phyloP scores from a whole-genome alignment of 2,797 vertebrate species.

The Hypotaenidia philippensis region DNA sequence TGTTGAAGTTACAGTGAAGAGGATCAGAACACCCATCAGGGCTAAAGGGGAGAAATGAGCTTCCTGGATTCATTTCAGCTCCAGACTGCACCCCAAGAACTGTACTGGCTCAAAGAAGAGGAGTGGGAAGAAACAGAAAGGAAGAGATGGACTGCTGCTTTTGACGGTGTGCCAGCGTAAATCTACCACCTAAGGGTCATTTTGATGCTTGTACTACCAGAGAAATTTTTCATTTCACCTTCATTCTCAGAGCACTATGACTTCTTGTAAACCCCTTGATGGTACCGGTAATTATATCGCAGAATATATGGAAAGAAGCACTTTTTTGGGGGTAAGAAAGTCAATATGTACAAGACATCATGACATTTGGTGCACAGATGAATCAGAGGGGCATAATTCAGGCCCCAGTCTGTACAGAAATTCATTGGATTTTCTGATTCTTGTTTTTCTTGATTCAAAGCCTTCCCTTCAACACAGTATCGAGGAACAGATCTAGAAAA shows the following conservation, averaged over 20 bases:
- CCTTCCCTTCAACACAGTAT: background rate
- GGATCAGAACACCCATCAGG: background rate
- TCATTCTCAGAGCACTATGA: background rate
- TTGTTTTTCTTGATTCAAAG: background rate
- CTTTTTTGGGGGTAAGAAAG: background rate
- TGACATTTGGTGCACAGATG: background rate
- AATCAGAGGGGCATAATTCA: background rate
- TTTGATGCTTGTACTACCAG: background rate
- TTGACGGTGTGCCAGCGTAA: background rate
- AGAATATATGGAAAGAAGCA: background rate
- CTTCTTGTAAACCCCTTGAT: background rate
- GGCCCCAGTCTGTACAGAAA: background rate
- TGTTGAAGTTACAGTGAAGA: background rate
- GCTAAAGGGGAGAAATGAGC: background rate
- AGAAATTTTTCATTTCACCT: background rate
- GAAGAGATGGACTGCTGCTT: background rate
- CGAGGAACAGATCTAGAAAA: background rate
- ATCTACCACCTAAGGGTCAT: background rate
- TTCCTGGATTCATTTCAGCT: background rate
- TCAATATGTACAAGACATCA: background rate
- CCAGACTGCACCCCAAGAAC: background rate
- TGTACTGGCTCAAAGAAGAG: background rate
- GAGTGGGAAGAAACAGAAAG: background rate
- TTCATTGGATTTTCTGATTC: background rate
- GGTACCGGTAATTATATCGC: background rate